Evolutionary conservation across 2,113 vertebrate species (phyloP).

Genomic region (Microcebus lehilahytsara): DNA sequence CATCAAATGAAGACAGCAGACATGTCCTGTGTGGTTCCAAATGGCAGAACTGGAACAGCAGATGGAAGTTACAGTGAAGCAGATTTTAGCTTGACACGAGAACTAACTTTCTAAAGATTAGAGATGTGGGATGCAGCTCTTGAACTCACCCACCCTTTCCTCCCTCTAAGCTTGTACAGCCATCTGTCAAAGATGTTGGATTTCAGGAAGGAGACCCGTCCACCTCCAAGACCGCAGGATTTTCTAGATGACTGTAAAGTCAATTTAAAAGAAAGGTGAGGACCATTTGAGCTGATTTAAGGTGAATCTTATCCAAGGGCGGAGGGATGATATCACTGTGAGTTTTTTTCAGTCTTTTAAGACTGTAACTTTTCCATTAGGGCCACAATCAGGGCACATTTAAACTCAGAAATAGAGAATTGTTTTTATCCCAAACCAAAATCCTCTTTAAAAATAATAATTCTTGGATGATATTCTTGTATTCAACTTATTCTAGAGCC

Average conservation of each 20-base stretch:
- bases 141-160: neutral
- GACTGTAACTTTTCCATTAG: neutral
- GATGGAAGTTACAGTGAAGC: constrained; percentile 53
- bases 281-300: neutral
- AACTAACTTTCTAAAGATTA: constrained; percentile 56
- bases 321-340: neutral
- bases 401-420: neutral
- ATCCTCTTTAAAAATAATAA: constrained; percentile 35
- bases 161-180: constrained; percentile 1
- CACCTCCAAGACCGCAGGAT: neutral
- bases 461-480: neutral
- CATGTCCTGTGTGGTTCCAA: constrained; percentile 31
- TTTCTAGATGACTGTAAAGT: constrained; percentile 31
- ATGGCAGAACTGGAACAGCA: constrained; percentile 57
- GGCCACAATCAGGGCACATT: neutral
- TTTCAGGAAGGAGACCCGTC: constrained; percentile 24
- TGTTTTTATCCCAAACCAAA: constrained; percentile 6
- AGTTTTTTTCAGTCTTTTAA: neutral
- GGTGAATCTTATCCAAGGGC: neutral
- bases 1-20: constrained; percentile 27
- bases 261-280: constrained; percentile 45
- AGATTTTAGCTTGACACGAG: constrained; percentile 57
- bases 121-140: constrained; percentile 46
- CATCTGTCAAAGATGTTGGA: constrained; percentile 56
- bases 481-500: neutral